Conservation (phyloP, 2,797 vertebrate genomes). For the Cryptoprocta ferox region DNA sequence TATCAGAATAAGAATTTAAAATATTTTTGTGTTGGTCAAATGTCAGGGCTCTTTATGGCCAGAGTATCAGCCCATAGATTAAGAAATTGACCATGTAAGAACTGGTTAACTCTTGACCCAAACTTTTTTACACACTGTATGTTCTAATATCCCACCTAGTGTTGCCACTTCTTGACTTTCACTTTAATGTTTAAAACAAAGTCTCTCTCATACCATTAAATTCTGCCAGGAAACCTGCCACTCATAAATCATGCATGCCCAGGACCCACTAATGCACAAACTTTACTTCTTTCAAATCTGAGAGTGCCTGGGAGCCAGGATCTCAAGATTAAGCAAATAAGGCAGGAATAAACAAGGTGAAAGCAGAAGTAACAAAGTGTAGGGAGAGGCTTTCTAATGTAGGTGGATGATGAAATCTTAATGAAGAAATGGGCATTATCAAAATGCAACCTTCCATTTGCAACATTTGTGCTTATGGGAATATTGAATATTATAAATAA, state of each 20-base stretch:
- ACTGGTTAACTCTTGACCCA: constrained; percentile 72
- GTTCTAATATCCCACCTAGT: constrained; percentile 79
- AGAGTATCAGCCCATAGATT: constrained; percentile 53
- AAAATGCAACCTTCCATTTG: constrained; percentile 89
- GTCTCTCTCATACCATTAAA: constrained; percentile 97
- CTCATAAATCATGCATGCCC: constrained; percentile 98
- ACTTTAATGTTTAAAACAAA: constrained; percentile 99
- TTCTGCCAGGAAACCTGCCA: constrained; percentile 91
- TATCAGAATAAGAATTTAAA: constrained; percentile 39
- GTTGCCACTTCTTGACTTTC: constrained; percentile 88
- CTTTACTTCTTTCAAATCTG: constrained; percentile 94
- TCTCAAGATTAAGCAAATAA: constrained; percentile 95
- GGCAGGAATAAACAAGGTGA: constrained; percentile 90
- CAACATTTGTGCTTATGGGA: constrained; percentile 83
- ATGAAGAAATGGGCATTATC: constrained; percentile 99
- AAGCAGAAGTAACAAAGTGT: constrained; percentile 85
- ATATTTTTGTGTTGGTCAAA: constrained; percentile 42
- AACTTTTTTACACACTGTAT: constrained; percentile 65
- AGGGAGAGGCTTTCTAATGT: constrained; percentile 89
- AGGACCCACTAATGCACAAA: constrained; percentile 95
- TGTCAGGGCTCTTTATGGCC: constrained; percentile 43
- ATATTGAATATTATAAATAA: constrained; percentile 89
- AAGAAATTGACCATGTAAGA: constrained; percentile 71
- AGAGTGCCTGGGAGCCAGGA: constrained; percentile 93
- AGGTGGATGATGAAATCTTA: constrained; percentile 96